A percentile compares a stretch with the other conserved stretches of the same genome.
Conservation (phyloP, 37 sponge, comb jelly and placozoan species). For the Geodia barretti region DNA sequence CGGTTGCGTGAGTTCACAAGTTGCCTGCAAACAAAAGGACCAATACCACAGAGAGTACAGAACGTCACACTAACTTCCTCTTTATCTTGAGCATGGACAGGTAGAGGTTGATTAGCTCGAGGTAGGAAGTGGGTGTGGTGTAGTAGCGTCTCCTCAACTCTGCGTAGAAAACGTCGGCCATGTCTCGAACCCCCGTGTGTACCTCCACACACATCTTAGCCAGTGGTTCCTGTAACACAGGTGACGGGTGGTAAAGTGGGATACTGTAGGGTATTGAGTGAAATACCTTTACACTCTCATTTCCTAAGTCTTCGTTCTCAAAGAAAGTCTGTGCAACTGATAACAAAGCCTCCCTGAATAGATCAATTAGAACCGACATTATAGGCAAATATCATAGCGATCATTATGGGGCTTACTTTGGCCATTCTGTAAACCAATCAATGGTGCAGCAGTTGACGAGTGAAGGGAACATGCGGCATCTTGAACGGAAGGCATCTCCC, state of each 20-base stretch:
- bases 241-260: neutral
- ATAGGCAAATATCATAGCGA: no score
- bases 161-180: constrained; percentile 93
- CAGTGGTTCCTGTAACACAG: constrained; percentile 50
- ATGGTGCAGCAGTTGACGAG: constrained; percentile 99
- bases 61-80: no score
- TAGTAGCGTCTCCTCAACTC: constrained; percentile 94
- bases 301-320: constrained; percentile 90
- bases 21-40: no score
- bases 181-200: constrained; percentile 89
- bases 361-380: no score
- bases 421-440: constrained; percentile 99
- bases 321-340: constrained; percentile 96
- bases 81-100: constrained; percentile 95
- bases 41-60: no score
- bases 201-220: constrained; percentile 94
- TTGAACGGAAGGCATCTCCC: constrained; percentile 93
- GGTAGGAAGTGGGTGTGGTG: constrained; percentile 98
- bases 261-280: neutral
- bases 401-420: constrained; percentile 62
- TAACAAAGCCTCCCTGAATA: constrained; percentile 92
- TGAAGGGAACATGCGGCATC: constrained; percentile 98
- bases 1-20: constrained; percentile 79
- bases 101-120: constrained; percentile 97
- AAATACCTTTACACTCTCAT: constrained; percentile 87